Evolutionary conservation across 2,797 vertebrate species (phyloP), one percentile per base, ranked within the genome.

Genomic region (Halcyon smyrnensis): DNA sequence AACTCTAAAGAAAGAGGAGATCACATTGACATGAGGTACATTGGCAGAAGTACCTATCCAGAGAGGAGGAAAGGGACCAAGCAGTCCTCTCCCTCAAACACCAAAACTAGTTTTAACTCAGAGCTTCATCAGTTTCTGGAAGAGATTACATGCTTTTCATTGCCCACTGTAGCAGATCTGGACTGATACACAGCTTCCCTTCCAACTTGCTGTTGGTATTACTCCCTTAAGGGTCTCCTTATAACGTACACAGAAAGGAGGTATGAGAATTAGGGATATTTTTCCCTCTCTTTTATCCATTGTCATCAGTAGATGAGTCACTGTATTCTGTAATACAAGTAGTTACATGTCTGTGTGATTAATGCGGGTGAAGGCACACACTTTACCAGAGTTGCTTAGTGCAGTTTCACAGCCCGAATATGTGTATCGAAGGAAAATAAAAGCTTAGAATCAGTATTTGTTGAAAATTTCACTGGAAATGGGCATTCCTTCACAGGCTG

Each of bases 291-390:
- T 62, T 92, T 83, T 46, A 94, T 60, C 32, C 15, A 34, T 28
- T 74, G 25, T 74, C 75, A 70, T 95, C 62, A 75, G 75, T 1
- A 11, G 77, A 94, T 90, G 81, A 94, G 62, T 92, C 91, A 89
- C 68, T 59, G 84, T 96, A 63, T 81, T 64, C 84, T 25, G 56
- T 84, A 85, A 88, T 63, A 79, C 21, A 71, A 76, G 62, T 51
- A 88, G 67, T 89, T 96, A 95, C 19, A 20, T 84, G 41, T 75
- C 79, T 87, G 51, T 25, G 43, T 82, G 87, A 89, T 83, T 97
- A 96, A 85, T 20, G 37, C 67, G 68, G 53, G 45, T 89, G 88
- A 94, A 93, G 92, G 62, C 64, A 70, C 39, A 41, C 63, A 46
- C 34, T 86, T 90, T 88, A 83, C 37, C 53, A 91, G 56, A 63